Evolutionary conservation across 2,113 vertebrate species (phyloP).

Genomic region (Mugil cephalus): DNA sequence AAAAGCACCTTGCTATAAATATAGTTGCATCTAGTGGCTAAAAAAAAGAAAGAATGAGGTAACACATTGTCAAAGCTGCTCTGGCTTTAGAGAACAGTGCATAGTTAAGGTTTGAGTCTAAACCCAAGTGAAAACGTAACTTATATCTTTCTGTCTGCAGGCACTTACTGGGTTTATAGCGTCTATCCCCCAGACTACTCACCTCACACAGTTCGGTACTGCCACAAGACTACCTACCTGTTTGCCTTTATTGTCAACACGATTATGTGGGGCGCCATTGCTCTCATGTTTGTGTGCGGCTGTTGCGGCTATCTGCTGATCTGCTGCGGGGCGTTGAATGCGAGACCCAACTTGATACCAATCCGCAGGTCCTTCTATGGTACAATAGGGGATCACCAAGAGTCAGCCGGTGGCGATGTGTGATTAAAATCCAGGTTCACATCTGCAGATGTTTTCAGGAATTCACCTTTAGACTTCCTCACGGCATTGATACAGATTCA

Average conservation of each 20-base stretch:
- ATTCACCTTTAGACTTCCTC: background rate
- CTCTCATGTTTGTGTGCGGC: background rate
- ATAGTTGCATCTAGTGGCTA: no score
- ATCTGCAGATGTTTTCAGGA: background rate
- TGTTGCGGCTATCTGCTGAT: slow-evolving; percentile 23
- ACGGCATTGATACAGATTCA: background rate
- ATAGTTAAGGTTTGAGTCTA: background rate
- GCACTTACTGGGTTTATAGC: slow-evolving; percentile 64
- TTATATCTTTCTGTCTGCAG: slow-evolving; percentile 38
- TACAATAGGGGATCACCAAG: background rate
- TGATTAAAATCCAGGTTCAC: slow-evolving; percentile 26
- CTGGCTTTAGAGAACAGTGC: no score
- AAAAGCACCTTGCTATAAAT: background rate
- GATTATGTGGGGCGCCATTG: slow-evolving; percentile 34
- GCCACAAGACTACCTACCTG: slow-evolving; percentile 61
- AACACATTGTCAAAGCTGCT: no score
- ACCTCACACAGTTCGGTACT: slow-evolving; percentile 19
- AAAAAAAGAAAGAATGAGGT: no score
- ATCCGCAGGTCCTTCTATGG: slow-evolving; percentile 48
- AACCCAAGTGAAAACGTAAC: slow-evolving; percentile 1
- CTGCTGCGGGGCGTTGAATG: slow-evolving; percentile 19
- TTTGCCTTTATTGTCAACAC: slow-evolving; percentile 71
- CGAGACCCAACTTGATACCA: slow-evolving; percentile 34
- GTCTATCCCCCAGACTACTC: slow-evolving; percentile 66
- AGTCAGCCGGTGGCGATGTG: slow-evolving; percentile 46